Base-by-base conservation (phyloP, 2,113 vertebrate genomes). In the Rhadina sibilatrix region DNA sequence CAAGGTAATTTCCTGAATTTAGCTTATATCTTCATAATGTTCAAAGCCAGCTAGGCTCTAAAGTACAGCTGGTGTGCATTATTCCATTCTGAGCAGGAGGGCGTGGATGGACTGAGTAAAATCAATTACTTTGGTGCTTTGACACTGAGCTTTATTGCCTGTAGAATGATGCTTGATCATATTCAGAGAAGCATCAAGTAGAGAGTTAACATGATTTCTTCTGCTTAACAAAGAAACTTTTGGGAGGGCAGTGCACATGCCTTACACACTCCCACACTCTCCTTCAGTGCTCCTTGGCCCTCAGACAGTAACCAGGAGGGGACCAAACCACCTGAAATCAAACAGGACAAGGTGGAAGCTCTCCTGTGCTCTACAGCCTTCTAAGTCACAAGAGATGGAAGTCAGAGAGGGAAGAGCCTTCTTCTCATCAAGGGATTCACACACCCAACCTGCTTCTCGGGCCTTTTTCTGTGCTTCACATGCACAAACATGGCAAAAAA, bases 1-100 rank as follows among this genome's bases (percentile, higher is more conserved):
- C 83, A 94, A 97, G 77, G 85, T 93, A 95, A 93, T 94, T 97
- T 96, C 83, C 83, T 95, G 85, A 80, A 86, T 84, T 93, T 87
- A 85, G 93, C 88, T 93, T 82, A 68, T 54, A 66, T 89, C 79
- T 89, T 91, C 71, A 65, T 80, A 87, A 74, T 61, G 44, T 80
- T 84, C 77, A 89, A 93, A 97, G 59, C 76, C 90, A 95, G 57
- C 61, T 84, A 90, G 49, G 59, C 69, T 71, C 86, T 82, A 35
- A 94, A 95, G 82, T 90, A 82, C 96, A 97, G 93, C 92, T 96
- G 93, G 94, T 84, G 65, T 53, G 52, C 64, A 78, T 96, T 96
- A 96, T 57, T 91, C 81, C 37, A 10, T 49, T 59, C 60, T 12
- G 24, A 94, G 72, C 28, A 42, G 11, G 61, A 69, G 90, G 72